Evolutionary conservation across 2,888 invertebrate genomes (phyloP).

Genomic region (Therioaphis trifolii): DNA sequence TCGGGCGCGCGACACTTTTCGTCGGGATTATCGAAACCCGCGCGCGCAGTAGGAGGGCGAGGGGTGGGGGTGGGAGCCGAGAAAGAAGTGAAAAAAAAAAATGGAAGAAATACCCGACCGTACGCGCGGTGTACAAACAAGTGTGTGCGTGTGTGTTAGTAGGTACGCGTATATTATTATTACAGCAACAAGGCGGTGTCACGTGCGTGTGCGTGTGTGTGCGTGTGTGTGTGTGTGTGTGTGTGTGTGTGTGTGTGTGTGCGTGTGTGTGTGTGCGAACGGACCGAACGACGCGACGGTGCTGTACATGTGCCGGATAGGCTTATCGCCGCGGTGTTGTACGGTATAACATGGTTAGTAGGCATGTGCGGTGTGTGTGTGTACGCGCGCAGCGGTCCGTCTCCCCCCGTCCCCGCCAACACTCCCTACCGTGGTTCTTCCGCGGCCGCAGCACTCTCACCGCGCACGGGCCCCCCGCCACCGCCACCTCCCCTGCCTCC

Average conservation of each 20-base stretch:
- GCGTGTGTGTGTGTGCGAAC: neutral
- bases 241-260: neutral
- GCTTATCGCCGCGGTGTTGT: neutral
- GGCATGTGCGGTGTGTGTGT: neutral
- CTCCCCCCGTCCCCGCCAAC: neutral
- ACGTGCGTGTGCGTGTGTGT: neutral
- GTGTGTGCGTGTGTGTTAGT: no score
- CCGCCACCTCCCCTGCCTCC: no score
- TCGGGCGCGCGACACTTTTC: no score
- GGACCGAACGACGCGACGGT: neutral
- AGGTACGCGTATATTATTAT: no score
- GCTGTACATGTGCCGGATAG: constrained; percentile 12
- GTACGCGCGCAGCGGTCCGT: neutral
- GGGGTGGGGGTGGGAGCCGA: no score
- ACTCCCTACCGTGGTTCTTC: neutral
- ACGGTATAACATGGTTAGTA: no score
- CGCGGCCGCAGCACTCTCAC: neutral
- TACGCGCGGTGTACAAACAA: no score
- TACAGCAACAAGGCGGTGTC: no score
- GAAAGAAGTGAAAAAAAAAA: no score
- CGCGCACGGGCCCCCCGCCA: neutral
- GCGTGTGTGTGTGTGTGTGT: neutral
- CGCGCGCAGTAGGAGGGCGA: no score
- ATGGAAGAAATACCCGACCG: no score
- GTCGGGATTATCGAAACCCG: neutral